These are phyloP conservation scores for Bombus picipes DNA, from an alignment of 1,140 invertebrate species.

Conservation along the genomic window DNA sequence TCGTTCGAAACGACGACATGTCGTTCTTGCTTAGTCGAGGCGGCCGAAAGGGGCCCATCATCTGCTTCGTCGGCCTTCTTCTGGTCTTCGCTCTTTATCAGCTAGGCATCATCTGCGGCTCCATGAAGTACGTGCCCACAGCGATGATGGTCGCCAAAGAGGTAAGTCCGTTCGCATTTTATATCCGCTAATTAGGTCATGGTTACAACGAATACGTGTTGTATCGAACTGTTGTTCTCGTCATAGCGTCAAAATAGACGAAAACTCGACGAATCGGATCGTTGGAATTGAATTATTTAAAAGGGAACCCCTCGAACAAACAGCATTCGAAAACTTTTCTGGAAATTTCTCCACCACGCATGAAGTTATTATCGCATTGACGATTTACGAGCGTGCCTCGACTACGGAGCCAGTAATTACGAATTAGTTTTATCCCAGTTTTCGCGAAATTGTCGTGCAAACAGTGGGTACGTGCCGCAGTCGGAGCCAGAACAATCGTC, in stretches of 20 bases:
- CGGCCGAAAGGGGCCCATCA: constrained; percentile 73
- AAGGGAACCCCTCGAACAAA: background rate
- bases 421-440: constrained; percentile 41
- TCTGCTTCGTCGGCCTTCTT: constrained; percentile 75
- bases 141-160: constrained; percentile 79
- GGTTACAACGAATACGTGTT: background rate
- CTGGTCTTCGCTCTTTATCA: constrained; percentile 79
- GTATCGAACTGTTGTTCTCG: no score
- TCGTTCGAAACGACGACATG: constrained; percentile 65
- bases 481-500: constrained; percentile 14
- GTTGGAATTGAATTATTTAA: background rate
- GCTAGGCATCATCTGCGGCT: constrained; percentile 79
- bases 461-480: background rate
- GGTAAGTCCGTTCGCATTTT: constrained; percentile 61
- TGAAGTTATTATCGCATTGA: background rate
- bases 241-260: background rate
- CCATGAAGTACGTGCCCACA: constrained; percentile 72
- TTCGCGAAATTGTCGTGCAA: background rate
- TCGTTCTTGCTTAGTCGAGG: constrained; percentile 76
- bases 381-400: constrained; percentile 11
- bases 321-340: background rate
- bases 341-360: background rate
- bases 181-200: background rate
- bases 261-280: background rate
- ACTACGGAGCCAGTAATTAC: background rate